Evolutionary conservation across 2,113 vertebrate species (phyloP).

Genomic region (Tyrannus savana): DNA sequence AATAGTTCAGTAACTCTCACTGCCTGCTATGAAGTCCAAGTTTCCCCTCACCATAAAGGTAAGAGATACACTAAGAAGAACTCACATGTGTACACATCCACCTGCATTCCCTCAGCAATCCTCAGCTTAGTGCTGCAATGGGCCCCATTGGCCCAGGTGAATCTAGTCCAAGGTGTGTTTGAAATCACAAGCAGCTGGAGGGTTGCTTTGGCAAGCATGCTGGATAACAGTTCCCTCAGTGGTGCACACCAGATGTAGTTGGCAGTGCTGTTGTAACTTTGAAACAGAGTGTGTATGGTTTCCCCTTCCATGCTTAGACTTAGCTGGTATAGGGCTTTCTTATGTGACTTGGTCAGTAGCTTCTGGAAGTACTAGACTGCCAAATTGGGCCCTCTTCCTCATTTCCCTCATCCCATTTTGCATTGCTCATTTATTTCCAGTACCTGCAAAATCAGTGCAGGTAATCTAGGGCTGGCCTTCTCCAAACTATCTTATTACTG

Average conservation of each 20-base stretch:
- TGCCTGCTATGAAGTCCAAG: background rate
- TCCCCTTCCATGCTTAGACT: background rate
- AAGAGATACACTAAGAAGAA: background rate
- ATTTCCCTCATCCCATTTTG: background rate
- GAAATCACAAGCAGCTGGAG: background rate
- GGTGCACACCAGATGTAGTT: background rate
- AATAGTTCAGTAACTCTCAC: background rate
- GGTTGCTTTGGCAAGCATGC: background rate
- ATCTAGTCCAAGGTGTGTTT: background rate
- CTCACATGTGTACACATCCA: accelerated
- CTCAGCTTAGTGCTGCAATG: accelerated
- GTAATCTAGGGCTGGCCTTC: background rate
- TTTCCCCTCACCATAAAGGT: background rate
- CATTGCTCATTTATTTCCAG: background rate
- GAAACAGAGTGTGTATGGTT: background rate
- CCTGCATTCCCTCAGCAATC: background rate
- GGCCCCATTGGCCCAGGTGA: background rate
- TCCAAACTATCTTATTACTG: background rate
- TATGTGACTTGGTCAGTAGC: background rate
- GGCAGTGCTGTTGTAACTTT: background rate
- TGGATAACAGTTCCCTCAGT: background rate
- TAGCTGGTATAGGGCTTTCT: background rate
- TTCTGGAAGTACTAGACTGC: background rate
- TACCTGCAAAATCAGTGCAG: background rate
- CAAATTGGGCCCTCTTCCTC: background rate